Conservation (phyloP, 2,797 vertebrate species). For the Natrix natrix region DNA sequence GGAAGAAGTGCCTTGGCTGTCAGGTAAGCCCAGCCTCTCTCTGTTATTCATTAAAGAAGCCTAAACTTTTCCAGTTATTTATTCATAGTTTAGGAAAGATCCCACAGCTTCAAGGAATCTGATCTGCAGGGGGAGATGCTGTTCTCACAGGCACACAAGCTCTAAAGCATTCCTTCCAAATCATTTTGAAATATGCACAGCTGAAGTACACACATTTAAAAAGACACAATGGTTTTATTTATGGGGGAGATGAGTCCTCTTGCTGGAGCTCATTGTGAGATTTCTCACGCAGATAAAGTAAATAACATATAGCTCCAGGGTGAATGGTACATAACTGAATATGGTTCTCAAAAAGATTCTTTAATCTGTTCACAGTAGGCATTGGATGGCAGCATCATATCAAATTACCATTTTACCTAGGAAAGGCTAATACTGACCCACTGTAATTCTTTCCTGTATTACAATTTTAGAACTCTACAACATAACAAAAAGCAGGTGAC, state of each 20-base stretch:
- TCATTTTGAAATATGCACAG: background rate
- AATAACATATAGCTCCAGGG: background rate
- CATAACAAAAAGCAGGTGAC: background rate
- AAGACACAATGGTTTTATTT: background rate
- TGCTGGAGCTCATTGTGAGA: background rate
- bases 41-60: background rate
- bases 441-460: background rate
- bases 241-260: background rate
- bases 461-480: background rate
- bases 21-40: background rate
- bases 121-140: background rate
- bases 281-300: background rate
- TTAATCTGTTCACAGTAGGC: background rate
- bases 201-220: background rate
- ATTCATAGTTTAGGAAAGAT: background rate
- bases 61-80: background rate
- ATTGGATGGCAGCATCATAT: background rate
- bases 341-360: background rate
- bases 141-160: background rate
- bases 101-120: background rate
- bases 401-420: slow-evolving; percentile 23
- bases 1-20: background rate
- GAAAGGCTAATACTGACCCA: background rate
- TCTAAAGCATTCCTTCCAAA: background rate
- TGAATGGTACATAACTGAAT: background rate